Evolutionary conservation across 2,113 vertebrate species (phyloP).

Genomic region (Pachyramphus minor): DNA sequence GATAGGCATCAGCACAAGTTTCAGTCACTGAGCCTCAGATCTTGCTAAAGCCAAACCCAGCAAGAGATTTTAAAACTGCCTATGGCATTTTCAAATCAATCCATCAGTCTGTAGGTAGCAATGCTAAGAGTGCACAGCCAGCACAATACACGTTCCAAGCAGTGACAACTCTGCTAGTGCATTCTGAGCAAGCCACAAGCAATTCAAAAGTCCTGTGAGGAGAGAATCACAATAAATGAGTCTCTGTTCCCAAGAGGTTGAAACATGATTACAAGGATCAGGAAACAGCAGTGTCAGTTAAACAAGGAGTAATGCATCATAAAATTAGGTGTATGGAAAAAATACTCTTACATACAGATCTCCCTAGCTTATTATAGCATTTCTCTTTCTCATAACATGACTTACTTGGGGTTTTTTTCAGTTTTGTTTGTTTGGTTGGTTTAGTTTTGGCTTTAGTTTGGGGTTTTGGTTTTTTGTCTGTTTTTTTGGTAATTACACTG

Average conservation of each 20-base stretch:
- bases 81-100: constrained; percentile 39
- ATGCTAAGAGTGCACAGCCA: constrained; percentile 2
- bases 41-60: not conserved
- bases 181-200: not conserved
- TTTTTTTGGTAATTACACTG: not conserved
- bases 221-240: not conserved
- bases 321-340: not conserved
- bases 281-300: not conserved
- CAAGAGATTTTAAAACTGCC: constrained; percentile 41
- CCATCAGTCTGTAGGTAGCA: constrained; percentile 34
- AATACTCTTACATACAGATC: not conserved
- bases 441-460: not conserved
- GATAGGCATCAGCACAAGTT: not conserved
- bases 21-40: not conserved
- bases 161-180: not conserved
- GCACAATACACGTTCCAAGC: not conserved
- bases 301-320: not conserved
- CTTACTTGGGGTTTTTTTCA: not conserved
- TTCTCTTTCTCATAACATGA: not conserved
- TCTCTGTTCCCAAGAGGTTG: not conserved
- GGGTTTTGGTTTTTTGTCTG: not conserved
- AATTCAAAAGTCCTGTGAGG: not conserved
- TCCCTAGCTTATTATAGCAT: not conserved
- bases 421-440: not conserved
- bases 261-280: not conserved